Conservation (phyloP, 2,113 vertebrate species). For the Nettapus auritus region DNA sequence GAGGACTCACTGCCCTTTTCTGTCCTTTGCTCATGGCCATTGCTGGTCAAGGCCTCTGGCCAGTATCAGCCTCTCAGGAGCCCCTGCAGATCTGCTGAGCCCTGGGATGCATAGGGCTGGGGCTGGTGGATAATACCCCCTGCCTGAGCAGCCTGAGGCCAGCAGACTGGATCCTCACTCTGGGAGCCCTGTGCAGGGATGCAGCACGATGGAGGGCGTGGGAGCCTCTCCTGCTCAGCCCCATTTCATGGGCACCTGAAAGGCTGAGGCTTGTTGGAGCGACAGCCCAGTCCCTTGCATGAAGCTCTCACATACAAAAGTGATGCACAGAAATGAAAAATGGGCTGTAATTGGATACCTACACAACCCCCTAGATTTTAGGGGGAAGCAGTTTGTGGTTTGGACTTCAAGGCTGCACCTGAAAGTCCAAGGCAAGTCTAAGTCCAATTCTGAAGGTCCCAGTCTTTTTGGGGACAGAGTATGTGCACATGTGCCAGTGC, state of each 20-base stretch:
- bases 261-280: neutral
- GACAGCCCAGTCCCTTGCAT: neutral
- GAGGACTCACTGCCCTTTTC: neutral
- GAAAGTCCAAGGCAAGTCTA: neutral
- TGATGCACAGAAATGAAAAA: neutral
- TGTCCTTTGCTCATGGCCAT: neutral
- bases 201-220: neutral
- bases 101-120: neutral
- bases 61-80: neutral
- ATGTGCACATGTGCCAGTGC: neutral
- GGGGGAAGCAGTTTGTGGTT: neutral
- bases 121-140: neutral
- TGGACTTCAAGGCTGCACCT: neutral
- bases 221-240: neutral
- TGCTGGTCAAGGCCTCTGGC: rapidly evolving
- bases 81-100: neutral
- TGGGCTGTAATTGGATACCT: neutral
- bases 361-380: too few species aligned
- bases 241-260: neutral
- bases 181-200: neutral
- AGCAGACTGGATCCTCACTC: rapidly evolving
- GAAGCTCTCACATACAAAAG: neutral
- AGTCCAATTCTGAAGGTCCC: neutral
- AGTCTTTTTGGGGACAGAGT: neutral
- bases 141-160: neutral